Base-by-base conservation (phyloP, 2,797 vertebrate genomes). In the Lacerta viridis region DNA sequence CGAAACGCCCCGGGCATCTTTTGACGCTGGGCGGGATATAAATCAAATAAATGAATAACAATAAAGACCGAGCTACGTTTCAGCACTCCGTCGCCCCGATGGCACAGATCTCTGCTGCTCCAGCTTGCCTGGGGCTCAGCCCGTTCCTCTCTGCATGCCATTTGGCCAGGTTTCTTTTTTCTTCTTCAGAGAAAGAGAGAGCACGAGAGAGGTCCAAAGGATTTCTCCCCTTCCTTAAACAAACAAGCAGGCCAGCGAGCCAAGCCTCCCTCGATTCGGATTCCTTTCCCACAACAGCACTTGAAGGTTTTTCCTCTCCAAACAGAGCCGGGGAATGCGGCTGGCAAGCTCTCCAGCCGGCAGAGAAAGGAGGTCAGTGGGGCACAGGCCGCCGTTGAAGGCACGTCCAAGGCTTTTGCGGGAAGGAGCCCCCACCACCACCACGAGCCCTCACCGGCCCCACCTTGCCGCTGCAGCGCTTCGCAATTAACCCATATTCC, bases 141-240 rank as follows among this genome's bases (percentile, higher is more conserved):
- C 72, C 33, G 27, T 39, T 59, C 1, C 59, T 88, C 7, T 88
- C 46, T n/a, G 7, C 23, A 77, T 80, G 81, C 76, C 13, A 0
- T 15, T 78, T 39, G 84, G 80, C 91, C 89, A 90, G 89, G 69
- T 90, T 88, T 78, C 46, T 87, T 87, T 78, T 17, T 79, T 33
- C 29, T 33, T 33, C 33, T 33, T 33, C 33, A 18, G 2, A 50
- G 50, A 50, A 13, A 50, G 71, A 20, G 18, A 20, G 59, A 18
- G 59, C 3, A 0, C 0, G 43, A 27, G 90, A 55, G 0, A 0
- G 55, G 81, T 79, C 61, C 33, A 69, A 71, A 80, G 83, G 90
- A 94, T 93, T 93, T 89, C 83, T 92, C 25, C 92, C 43, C 43
- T 80, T 86, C 78, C 85, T 72, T 39, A 84, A 92, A 77, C 23